Conservation (phyloP, 2,113 vertebrate species). For the Crotalus helleri region DNA sequence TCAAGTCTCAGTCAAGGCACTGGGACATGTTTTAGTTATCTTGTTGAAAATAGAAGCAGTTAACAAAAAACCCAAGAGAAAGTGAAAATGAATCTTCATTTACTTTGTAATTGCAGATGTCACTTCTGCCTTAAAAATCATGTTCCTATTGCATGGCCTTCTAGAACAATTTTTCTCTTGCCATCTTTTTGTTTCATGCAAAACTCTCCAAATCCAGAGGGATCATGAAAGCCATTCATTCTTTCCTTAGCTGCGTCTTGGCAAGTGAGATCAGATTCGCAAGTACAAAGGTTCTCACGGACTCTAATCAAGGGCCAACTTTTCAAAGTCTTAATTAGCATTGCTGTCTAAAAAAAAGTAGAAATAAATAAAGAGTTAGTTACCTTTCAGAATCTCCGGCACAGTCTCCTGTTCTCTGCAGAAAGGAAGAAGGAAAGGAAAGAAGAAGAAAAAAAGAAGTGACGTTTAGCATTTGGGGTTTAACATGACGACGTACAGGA, state of each 20-base stretch:
- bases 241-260: background rate
- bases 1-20: background rate
- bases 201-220: background rate
- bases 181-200: background rate
- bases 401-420: conserved; percentile 74
- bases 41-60: background rate
- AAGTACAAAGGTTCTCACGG: background rate
- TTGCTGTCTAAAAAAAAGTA: background rate
- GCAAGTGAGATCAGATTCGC: background rate
- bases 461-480: conserved; percentile 25
- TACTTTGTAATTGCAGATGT: background rate
- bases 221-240: background rate
- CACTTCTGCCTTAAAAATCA: background rate
- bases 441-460: conserved; percentile 45
- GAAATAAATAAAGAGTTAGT: conserved; percentile 30
- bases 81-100: background rate
- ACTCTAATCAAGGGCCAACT: background rate
- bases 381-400: conserved; percentile 77
- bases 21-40: background rate
- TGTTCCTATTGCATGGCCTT: background rate
- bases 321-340: background rate
- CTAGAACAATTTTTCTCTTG: background rate
- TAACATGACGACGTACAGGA: background rate
- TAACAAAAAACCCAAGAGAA: background rate
- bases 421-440: conserved; percentile 52